Conservation (phyloP, 2,113 vertebrate genomes). For the Nerophis ophidion region DNA sequence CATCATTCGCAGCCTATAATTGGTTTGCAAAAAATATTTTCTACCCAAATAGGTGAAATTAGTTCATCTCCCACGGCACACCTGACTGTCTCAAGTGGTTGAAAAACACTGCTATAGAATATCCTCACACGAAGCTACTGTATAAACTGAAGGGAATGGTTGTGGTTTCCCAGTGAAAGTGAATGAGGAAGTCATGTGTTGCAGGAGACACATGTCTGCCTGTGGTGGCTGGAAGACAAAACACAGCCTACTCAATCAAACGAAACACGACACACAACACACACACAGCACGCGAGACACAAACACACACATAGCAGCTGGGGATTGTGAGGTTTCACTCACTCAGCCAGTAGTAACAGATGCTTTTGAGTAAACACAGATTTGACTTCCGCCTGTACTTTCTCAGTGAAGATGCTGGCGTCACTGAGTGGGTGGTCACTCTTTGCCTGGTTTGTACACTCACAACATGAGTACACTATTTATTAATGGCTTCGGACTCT, state of each 20-base stretch:
- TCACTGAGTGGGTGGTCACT: background rate
- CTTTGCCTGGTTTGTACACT: too few relatives aligned
- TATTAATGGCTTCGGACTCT: too few relatives aligned
- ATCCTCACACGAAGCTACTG: too few relatives aligned
- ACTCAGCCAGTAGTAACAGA: background rate
- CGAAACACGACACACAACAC: background rate
- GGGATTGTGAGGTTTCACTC: slow-evolving; percentile 8
- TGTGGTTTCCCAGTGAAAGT: slow-evolving; percentile 11
- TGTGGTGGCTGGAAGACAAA: slow-evolving; percentile 14
- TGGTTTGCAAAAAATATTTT: too few relatives aligned
- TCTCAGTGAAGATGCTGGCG: background rate
- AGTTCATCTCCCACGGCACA: too few relatives aligned
- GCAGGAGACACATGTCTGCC: slow-evolving; percentile 9
- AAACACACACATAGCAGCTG: slow-evolving; percentile 11
- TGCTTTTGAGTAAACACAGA: slow-evolving; percentile 7
- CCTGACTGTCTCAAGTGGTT: too few relatives aligned
- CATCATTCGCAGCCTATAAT: too few relatives aligned
- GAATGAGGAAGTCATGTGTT: slow-evolving; percentile 6
- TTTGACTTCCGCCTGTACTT: background rate
- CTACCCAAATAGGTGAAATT: too few relatives aligned
- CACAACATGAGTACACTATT: too few relatives aligned
- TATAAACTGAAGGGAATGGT: too few relatives aligned
- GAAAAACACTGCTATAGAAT: too few relatives aligned
- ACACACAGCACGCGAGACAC: background rate
- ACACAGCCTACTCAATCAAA: slow-evolving; percentile 8